Conservation (phyloP, 2,113 vertebrate species). For the Dicaeum eximium region DNA sequence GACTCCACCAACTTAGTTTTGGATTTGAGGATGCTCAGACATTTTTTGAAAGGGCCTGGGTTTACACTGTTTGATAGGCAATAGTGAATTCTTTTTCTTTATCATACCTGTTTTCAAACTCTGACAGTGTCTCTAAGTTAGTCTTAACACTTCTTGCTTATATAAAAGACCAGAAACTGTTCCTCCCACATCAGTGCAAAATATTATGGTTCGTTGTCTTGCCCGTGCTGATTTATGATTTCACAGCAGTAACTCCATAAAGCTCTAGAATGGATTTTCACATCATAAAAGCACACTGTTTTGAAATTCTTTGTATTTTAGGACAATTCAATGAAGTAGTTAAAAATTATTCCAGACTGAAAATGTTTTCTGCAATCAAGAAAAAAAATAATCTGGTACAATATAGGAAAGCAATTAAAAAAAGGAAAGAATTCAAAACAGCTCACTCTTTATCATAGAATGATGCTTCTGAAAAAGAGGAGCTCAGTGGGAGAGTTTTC, state of each 20-base stretch:
- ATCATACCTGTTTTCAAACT: not conserved
- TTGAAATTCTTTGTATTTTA: slow-evolving; percentile 6
- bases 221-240: slow-evolving; percentile 15
- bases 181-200: not conserved
- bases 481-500: not conserved
- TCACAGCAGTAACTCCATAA: slow-evolving; percentile 20
- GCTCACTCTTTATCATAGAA: not conserved
- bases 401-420: not conserved
- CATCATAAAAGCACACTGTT: not conserved
- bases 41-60: not conserved
- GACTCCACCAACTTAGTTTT: not conserved
- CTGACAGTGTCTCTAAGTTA: not conserved
- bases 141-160: not conserved
- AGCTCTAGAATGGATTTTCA: not conserved
- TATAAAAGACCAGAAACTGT: not conserved
- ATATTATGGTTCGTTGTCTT: not conserved
- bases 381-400: not conserved
- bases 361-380: not conserved
- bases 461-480: not conserved
- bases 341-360: slow-evolving; percentile 1
- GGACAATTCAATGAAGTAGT: not conserved
- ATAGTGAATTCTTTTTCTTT: not conserved
- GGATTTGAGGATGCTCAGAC: not conserved
- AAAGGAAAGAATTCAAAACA: not conserved
- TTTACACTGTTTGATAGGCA: not conserved